phyloP scores from a whole-genome alignment of 2,888 invertebrate genomes.

The Cartodere bifasciata region DNA sequence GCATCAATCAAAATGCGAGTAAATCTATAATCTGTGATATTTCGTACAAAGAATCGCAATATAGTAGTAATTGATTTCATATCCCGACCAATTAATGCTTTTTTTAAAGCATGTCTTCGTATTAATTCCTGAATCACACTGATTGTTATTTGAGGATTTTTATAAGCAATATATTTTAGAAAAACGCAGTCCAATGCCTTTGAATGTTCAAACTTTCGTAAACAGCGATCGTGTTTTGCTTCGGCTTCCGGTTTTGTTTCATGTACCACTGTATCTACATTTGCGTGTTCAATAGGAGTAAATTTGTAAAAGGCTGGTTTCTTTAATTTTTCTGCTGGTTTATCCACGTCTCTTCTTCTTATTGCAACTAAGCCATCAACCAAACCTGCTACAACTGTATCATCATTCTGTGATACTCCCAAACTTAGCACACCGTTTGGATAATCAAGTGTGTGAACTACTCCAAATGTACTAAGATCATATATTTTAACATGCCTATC shows the following conservation, averaged over 20 bases:
- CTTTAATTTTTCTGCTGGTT: constrained; percentile 32
- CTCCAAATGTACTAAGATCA: constrained; percentile 74
- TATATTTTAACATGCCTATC: constrained; percentile 92
- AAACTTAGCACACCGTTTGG: constrained; percentile 84
- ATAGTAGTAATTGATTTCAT: constrained; percentile 52
- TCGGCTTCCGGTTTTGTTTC: constrained; percentile 33
- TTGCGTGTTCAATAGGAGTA: constrained; percentile 25
- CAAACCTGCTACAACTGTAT: constrained; percentile 82
- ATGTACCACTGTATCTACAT: constrained; percentile 41
- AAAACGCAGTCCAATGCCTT: constrained; percentile 68
- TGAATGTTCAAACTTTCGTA: constrained; percentile 70
- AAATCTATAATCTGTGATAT: constrained; percentile 60
- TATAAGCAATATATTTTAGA: constrained; percentile 42
- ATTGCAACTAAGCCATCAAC: constrained; percentile 85
- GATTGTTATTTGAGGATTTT: constrained; percentile 64
- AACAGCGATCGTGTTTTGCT: constrained; percentile 52
- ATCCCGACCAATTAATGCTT: constrained; percentile 61
- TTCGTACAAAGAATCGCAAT: constrained; percentile 60
- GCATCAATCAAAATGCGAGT: constrained; percentile 63
- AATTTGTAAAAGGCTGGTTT: constrained; percentile 43
- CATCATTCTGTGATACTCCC: constrained; percentile 62
- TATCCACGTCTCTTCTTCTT: constrained; percentile 55
- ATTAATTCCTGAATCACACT: constrained; percentile 76
- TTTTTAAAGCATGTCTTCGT: constrained; percentile 63
- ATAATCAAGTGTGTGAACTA: constrained; percentile 79